These are phyloP conservation scores for Antheraea pernyi DNA, from an alignment of 1,140 invertebrate genomes.

Conservation along the genomic window DNA sequence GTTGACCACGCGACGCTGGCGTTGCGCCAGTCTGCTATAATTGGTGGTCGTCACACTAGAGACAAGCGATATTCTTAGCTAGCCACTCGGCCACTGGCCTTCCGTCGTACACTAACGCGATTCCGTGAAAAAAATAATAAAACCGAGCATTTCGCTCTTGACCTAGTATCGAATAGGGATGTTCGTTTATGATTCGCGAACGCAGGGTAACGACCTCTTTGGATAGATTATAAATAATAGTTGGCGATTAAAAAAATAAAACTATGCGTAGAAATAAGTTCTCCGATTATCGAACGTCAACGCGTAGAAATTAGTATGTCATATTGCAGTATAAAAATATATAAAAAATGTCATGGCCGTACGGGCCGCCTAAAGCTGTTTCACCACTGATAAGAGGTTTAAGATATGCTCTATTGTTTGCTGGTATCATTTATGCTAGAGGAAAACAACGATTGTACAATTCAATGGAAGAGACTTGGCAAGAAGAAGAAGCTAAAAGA, in stretches of 20 bases:
- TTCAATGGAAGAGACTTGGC: conserved; percentile 38
- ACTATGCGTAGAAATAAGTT: background rate
- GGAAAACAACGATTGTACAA: conserved; percentile 50
- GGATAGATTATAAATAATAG: conserved; percentile 4
- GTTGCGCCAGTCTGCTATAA: conserved; percentile 70
- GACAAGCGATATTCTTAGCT: conserved; percentile 73
- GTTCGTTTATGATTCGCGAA: conserved; percentile 31
- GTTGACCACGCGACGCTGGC: conserved; percentile 64
- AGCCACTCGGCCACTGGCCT: conserved; percentile 73
- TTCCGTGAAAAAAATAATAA: conserved; percentile 49
- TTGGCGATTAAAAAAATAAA: conserved; percentile 18
- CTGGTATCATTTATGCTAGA: conserved; percentile 60
- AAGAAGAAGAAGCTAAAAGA: conserved; percentile 48
- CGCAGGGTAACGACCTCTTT: conserved; percentile 36
- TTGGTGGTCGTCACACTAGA: conserved; percentile 68
- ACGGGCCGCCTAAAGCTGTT: conserved; percentile 54
- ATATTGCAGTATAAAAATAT: conserved; percentile 13
- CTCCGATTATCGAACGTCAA: background rate
- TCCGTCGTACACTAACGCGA: conserved; percentile 52
- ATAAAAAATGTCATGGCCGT: conserved; percentile 49
- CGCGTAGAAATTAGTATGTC: conserved; percentile 5
- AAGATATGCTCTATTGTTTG: conserved; percentile 52
- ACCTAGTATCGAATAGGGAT: conserved; percentile 58
- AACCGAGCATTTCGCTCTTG: conserved; percentile 56
- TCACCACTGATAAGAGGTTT: conserved; percentile 62